Conservation (phyloP, 2,888 invertebrate genomes). For the Carterocephalus palaemon region DNA sequence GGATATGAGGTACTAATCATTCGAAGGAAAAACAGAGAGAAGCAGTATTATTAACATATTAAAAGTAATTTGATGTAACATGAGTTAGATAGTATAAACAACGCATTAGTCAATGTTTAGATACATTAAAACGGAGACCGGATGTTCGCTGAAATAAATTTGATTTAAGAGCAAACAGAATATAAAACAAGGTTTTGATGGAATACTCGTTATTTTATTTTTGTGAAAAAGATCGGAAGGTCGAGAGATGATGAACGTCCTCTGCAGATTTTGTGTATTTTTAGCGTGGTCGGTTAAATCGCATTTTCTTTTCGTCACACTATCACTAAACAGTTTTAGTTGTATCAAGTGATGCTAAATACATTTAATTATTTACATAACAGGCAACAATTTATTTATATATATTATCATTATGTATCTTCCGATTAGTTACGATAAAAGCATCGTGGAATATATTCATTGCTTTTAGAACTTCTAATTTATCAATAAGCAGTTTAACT, state of each 20-base stretch:
- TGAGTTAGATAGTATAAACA: too few species aligned
- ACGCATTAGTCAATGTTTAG: background rate
- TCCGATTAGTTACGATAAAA: too few species aligned
- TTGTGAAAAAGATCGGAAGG: constrained; percentile 25
- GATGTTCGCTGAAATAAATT: constrained; percentile 9
- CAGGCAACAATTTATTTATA: too few species aligned
- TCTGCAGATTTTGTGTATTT: constrained; percentile 25
- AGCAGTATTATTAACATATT: too few species aligned
- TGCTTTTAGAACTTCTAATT: too few species aligned
- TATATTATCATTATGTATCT: too few species aligned
- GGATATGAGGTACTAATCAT: too few species aligned
- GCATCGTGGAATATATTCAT: too few species aligned
- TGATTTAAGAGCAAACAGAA: constrained; percentile 8
- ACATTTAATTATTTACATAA: too few species aligned
- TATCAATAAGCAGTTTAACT: too few species aligned
- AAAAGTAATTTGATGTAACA: too few species aligned
- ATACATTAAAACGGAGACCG: constrained; percentile 1
- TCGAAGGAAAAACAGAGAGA: too few species aligned
- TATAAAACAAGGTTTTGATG: constrained; percentile 18
- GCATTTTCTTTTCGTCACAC: constrained; percentile 21
- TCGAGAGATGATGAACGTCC: constrained; percentile 27
- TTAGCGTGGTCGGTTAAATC: constrained; percentile 14
- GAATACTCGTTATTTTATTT: constrained; percentile 20
- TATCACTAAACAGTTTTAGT: constrained; percentile 19
- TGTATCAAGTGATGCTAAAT: constrained; percentile 2